These are phyloP conservation scores for Montipora sp. DNA, from an alignment of 64 coral and sea anemone genomes.

Conservation along the genomic window DNA sequence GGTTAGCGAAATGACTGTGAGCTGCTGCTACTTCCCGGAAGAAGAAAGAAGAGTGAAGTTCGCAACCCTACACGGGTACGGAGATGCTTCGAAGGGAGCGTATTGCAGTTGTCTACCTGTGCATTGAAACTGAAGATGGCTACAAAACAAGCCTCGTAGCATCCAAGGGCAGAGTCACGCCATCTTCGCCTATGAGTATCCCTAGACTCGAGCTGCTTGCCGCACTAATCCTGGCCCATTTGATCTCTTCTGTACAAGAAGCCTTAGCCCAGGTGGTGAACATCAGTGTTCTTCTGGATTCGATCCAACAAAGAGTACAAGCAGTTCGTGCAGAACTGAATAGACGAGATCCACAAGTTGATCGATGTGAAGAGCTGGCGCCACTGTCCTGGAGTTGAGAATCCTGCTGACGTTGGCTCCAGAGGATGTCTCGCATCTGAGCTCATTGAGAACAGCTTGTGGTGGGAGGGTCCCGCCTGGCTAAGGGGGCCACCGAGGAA, in stretches of 20 bases:
- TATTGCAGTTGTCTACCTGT: constrained; percentile 67
- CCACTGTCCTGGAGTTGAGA: constrained; percentile 39
- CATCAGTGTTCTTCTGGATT: constrained; percentile 53
- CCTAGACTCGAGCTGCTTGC: constrained; percentile 21
- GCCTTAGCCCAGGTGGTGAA: neutral
- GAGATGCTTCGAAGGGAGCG: constrained; percentile 62
- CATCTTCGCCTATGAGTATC: constrained; percentile 32
- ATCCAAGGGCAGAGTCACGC: constrained; percentile 47
- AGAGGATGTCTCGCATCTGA: neutral
- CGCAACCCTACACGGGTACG: constrained; percentile 49
- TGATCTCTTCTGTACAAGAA: neutral
- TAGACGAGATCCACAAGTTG: constrained; percentile 27
- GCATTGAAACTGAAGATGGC: constrained; percentile 44
- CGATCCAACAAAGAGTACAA: constrained; percentile 34
- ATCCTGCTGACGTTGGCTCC: constrained; percentile 52
- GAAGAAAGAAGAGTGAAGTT: neutral
- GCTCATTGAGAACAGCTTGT: too few species aligned
- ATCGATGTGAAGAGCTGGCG: constrained; percentile 35
- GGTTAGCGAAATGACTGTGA: neutral
- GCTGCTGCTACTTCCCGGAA: constrained; percentile 5
- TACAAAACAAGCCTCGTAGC: constrained; percentile 45
- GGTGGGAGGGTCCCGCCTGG: too few species aligned
- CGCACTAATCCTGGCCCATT: too few species aligned
- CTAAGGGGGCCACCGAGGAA: too few species aligned
- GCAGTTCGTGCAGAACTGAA: constrained; percentile 70